These are phyloP conservation scores for Clarias macrocephalus DNA, from an alignment of 2,113 vertebrate genomes.

Conservation along the genomic window DNA sequence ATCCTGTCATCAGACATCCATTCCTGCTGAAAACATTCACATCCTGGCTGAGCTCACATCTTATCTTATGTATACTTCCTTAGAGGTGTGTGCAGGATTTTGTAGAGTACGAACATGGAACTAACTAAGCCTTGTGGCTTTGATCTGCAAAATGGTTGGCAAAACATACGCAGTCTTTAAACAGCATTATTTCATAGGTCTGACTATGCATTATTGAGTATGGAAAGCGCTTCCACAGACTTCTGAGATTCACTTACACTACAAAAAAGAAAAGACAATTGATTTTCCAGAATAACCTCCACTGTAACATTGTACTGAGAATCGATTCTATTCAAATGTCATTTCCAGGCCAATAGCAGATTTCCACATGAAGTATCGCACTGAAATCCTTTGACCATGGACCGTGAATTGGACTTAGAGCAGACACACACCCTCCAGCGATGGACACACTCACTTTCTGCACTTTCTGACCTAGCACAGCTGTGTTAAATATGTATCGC, in stretches of 20 bases:
- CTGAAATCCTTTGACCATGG: constrained; percentile 2
- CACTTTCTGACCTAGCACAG: constrained; percentile 2
- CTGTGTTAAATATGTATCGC: constrained; percentile 10
- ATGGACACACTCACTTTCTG: constrained; percentile 12
- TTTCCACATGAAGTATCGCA: constrained; percentile 13
- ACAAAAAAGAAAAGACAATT: constrained; percentile 11
- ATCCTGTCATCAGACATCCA: constrained; percentile 11
- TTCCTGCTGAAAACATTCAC: background rate
- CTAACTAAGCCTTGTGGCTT: background rate
- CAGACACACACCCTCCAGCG: background rate
- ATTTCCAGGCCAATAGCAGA: constrained; percentile 15
- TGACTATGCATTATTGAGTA: background rate
- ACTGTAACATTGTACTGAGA: background rate
- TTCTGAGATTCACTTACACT: background rate
- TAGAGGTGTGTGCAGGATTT: background rate
- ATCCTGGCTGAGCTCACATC: background rate
- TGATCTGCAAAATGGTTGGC: background rate
- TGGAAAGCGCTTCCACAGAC: background rate
- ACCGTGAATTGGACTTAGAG: background rate
- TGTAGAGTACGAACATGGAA: background rate
- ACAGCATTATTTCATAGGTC: background rate
- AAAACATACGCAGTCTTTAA: background rate
- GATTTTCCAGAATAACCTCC: constrained; percentile 4
- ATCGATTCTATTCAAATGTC: constrained; percentile 7
- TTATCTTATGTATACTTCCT: background rate